These are phyloP conservation scores for Sander vitreus DNA, from an alignment of 2,113 vertebrate species.

Conservation along the genomic window DNA sequence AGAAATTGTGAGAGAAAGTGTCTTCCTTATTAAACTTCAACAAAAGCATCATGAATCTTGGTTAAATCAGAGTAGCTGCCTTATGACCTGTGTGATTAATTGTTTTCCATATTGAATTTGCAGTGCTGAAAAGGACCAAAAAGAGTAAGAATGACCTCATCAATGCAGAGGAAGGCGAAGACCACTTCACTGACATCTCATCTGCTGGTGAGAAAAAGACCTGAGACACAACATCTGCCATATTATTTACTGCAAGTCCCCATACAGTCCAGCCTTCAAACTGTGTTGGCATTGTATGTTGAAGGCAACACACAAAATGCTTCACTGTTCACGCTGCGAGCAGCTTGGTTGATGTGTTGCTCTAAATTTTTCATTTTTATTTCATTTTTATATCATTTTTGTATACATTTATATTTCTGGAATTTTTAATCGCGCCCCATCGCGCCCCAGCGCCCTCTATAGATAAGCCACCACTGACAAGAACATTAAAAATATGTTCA, in stretches of 20 bases:
- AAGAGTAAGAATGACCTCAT: slow-evolving; percentile 97
- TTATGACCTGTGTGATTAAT: background rate
- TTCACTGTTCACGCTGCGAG: background rate
- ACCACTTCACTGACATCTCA: slow-evolving; percentile 95
- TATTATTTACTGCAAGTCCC: background rate
- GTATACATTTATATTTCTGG: too few species aligned
- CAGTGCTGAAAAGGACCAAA: slow-evolving; percentile 95
- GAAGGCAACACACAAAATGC: background rate
- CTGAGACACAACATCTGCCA: slow-evolving; percentile 20
- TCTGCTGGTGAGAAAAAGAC: slow-evolving; percentile 90
- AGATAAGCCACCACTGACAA: too few species aligned
- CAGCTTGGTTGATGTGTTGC: background rate
- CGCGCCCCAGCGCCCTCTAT: too few species aligned
- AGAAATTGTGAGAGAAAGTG: background rate
- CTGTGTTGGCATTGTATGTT: background rate
- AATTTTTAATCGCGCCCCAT: too few species aligned
- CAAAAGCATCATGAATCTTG: background rate
- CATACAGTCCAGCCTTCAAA: background rate
- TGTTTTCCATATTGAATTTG: slow-evolving; percentile 19
- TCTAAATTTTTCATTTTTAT: too few species aligned
- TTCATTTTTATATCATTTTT: too few species aligned
- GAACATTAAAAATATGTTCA: background rate
- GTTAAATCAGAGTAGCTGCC: background rate
- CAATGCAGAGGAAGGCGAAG: slow-evolving; percentile 95
- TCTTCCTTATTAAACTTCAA: background rate